Evolutionary conservation across 2,113 vertebrate species (phyloP), one percentile per base, ranked within the genome.

Genomic region (Phainopepla nitens): DNA sequence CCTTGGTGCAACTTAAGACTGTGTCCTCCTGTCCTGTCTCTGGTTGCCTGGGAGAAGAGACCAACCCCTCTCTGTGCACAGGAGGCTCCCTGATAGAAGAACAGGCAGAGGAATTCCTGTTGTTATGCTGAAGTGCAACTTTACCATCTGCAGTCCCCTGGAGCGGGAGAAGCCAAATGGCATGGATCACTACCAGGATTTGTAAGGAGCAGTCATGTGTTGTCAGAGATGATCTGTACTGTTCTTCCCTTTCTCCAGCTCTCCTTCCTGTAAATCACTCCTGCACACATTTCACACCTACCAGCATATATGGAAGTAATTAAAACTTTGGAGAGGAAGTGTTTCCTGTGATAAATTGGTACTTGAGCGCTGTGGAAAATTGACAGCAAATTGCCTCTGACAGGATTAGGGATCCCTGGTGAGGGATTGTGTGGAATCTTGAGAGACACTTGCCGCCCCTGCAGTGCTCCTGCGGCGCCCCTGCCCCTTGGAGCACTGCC

Each of bases 381-480:
- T 71, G 70, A 94, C 58, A 73, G 58, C 42, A 77, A 94, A 90
- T 85, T 89, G 69, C 56, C 27, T 94, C 61, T 93, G 78, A 56
- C 61, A 66, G 79, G 65, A 95, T 95, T 88, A 85, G 69, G 53
- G 54, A n/a, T 77, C 71, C 62, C 58, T 0, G 0, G 71, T 18
- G 54, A 77, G 47, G 57, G 54, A 54, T n/a, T 79, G 82, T 31
- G 71, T 61, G 45, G 50, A 81, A 71, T 82, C 82, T 75, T 3
- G 1, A 36, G 84, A 77, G 91, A 36, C 42, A 82, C 35, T 65
- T 90, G 84, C 72, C 0, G 0, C 27, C 33, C n/a, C 53, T 25
- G 57, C 39, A 61, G 79, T 0, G 0, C 47, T 60, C 18, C 39
- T 33, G 13, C 19, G 0, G 1, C 0, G 0, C 2, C 27, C 29